Conservation (phyloP, 1,140 invertebrate species). For the Oryctes rhinoceros region DNA sequence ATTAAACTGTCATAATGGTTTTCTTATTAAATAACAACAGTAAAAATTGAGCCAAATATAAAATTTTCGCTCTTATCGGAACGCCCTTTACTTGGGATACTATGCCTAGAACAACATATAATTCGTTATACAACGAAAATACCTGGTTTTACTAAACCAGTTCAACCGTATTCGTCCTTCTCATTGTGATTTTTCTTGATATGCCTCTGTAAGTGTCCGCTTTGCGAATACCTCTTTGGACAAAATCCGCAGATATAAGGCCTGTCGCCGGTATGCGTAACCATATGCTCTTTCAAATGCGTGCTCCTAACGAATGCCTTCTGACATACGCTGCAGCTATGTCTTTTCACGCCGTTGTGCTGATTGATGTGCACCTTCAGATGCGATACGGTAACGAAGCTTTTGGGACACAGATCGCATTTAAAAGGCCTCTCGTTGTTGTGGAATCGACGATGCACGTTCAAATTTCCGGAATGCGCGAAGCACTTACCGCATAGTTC, state of each 20-base stretch:
- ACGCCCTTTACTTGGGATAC: no score
- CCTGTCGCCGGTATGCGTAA: conserved; percentile 72
- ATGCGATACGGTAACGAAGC: conserved; percentile 50
- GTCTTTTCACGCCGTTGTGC: conserved; percentile 56
- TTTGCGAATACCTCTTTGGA: conserved; percentile 67
- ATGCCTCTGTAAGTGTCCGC: conserved; percentile 67
- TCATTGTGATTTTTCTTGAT: conserved; percentile 40
- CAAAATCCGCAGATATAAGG: conserved; percentile 67
- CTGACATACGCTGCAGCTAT: conserved; percentile 65
- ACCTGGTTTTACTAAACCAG: background rate
- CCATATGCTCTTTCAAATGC: conserved; percentile 67
- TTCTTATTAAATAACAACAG: no score
- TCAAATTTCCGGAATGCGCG: conserved; percentile 67
- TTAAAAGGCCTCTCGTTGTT: conserved; percentile 47
- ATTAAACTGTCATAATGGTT: no score
- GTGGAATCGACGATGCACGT: conserved; percentile 62
- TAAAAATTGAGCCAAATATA: no score
- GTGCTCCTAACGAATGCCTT: conserved; percentile 68
- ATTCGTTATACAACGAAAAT: background rate
- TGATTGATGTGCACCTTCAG: conserved; percentile 48
- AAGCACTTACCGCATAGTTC: conserved; percentile 72
- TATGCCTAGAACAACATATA: no score
- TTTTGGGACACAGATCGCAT: conserved; percentile 48
- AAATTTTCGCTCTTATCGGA: no score
- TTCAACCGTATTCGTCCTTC: background rate